phyloP scores from a whole-genome alignment of 1,140 invertebrate species.

The Eurosta solidaginis region DNA sequence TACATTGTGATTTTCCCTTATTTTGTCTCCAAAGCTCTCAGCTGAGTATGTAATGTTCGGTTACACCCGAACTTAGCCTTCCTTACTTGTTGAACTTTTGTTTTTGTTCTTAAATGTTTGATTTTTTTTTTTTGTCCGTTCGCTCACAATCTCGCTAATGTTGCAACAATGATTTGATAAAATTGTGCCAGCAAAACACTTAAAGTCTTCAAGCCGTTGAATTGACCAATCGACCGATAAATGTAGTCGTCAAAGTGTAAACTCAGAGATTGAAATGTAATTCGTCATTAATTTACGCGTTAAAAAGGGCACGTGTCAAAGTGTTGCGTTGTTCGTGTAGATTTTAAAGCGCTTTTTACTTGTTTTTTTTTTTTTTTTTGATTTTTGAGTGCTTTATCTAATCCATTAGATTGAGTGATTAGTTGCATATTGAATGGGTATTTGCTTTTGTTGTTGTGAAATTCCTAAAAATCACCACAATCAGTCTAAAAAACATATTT shows the following conservation, averaged over 20 bases:
- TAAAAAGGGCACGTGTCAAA: conserved; percentile 53
- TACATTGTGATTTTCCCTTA: too few species aligned
- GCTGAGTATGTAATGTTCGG: too few species aligned
- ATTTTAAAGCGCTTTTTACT: conserved; percentile 1
- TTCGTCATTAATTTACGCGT: conserved; percentile 29
- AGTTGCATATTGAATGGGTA: background rate
- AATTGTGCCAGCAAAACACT: conserved; percentile 21
- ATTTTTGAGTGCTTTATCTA: background rate
- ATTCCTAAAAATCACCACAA: background rate
- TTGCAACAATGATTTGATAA: conserved; percentile 55
- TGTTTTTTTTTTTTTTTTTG: background rate
- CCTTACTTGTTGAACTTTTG: too few species aligned
- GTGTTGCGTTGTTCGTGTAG: background rate
- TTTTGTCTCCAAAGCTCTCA: too few species aligned
- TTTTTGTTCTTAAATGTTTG: background rate
- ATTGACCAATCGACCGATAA: background rate
- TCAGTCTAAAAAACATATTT: background rate
- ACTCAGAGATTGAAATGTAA: conserved; percentile 16
- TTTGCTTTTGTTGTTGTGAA: too few species aligned
- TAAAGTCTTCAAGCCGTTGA: background rate
- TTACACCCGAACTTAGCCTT: too few species aligned
- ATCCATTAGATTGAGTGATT: conserved; percentile 17
- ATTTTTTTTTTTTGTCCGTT: background rate
- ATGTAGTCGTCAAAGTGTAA: conserved; percentile 10
- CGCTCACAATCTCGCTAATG: conserved; percentile 41